Evolutionary conservation across 2,888 invertebrate genomes (phyloP).

Genomic region (Halictus quadricinctus): DNA sequence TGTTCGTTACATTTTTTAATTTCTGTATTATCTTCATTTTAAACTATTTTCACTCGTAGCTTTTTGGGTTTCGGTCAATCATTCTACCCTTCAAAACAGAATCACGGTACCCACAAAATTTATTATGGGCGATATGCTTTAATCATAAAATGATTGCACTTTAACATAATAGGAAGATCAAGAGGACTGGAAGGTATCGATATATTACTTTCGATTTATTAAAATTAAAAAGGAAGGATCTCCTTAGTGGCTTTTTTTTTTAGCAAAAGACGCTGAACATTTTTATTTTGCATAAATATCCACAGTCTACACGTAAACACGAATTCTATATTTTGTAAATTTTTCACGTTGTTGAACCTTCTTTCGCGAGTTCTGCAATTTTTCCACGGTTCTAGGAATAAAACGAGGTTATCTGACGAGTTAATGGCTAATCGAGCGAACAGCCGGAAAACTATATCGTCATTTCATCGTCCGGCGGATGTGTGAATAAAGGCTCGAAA

Average conservation of each 20-base stretch:
- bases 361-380: not conserved
- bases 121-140: not conserved
- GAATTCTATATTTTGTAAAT: accelerated
- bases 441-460: constrained; percentile 15
- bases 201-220: not conserved
- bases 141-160: not conserved
- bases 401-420: not conserved
- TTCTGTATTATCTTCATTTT: too few relatives aligned
- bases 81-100: too few relatives aligned
- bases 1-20: too few relatives aligned
- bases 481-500: constrained; percentile 42
- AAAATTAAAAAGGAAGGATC: not conserved
- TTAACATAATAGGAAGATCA: not conserved
- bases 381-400: not conserved
- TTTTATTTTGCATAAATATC: not conserved
- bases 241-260: not conserved
- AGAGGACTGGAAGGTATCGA: not conserved
- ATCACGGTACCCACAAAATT: not conserved
- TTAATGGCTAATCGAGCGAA: not conserved
- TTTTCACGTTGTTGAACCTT: not conserved
- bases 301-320: too few relatives aligned
- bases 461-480: constrained; percentile 56
- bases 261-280: too few relatives aligned
- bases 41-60: too few relatives aligned
- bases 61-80: too few relatives aligned